Base-by-base conservation (phyloP, 37 sponge, comb jelly and placozoan species). In the Lycopodina hypogea region DNA sequence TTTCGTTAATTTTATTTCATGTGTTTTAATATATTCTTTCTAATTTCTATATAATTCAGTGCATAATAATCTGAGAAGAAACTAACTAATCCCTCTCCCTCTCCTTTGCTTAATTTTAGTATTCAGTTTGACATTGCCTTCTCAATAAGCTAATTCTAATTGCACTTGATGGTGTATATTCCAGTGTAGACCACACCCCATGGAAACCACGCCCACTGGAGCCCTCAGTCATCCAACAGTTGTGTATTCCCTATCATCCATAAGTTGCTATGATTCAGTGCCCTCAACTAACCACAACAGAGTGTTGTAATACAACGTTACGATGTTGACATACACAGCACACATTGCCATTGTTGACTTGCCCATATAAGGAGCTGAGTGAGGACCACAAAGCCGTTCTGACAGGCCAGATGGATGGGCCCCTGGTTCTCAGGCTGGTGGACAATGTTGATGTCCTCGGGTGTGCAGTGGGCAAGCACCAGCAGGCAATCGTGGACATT, bases 351-450 rank as follows among this genome's bases (percentile, higher is more conserved):
- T 52, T 1, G 9, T 50, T 56, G 9, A 37, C 88, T 79, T 33
- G 87, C 92, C 92, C 92, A 91, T 35, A 91, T 73, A 7, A 91
- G 83, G 28, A 91, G 66, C 58, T 91, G 88, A 23, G 80, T 74
- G 23, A 84, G 76, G 50, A 80, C 75, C n/a, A 66, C 55, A 21
- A 64, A 40, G 26, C 92, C 92, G 9, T 68, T 38, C 22, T 40
- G 67, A 59, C 88, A 87, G 33, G 88, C 92, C 22, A 87, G 42
- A 42, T 91, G 92, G 1, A 91, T 66, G 0, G 88, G 61, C 3
- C 88, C 60, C 37, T 74, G 75, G 26, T 64, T 61, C 2, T 72
- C 58, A 18, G 58, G 69, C 36, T n/a, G 40, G 41, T 90, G 87
- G n/a, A 45, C 33, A 18, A 64, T 14, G 79, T 90, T 90, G 67